phyloP scores from a whole-genome alignment of 2,888 invertebrate genomes.

The Ischnura elegans region DNA sequence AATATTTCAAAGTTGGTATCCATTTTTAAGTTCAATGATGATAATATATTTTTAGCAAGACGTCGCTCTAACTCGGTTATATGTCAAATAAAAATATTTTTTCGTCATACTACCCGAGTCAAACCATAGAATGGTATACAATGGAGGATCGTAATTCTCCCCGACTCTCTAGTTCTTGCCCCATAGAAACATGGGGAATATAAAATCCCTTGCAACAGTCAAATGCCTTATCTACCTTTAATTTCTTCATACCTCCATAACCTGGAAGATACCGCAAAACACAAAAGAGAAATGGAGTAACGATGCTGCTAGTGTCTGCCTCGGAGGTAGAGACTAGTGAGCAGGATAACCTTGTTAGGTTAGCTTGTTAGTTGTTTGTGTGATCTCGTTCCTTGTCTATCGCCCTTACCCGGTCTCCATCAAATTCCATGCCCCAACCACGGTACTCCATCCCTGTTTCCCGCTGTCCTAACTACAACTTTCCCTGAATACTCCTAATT shows the following conservation, averaged over 20 bases:
- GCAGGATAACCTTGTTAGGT: constrained; percentile 64
- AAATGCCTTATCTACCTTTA: neutral
- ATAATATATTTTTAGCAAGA: no score
- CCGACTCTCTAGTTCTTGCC: neutral
- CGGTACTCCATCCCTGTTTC: neutral
- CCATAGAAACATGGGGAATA: neutral
- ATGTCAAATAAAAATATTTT: no score
- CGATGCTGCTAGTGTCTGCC: neutral
- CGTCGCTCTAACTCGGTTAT: no score
- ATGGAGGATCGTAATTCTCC: neutral
- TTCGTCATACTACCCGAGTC: no score
- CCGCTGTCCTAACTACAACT: neutral
- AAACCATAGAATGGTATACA: neutral
- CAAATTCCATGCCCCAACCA: neutral
- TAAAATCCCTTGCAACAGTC: neutral
- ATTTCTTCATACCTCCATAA: neutral
- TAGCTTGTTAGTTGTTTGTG: constrained; percentile 33
- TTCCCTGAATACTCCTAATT: neutral
- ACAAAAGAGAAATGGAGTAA: constrained; percentile 49
- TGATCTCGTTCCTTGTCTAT: constrained; percentile 42
- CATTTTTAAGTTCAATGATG: no score
- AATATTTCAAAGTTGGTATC: no score
- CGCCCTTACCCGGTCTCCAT: neutral
- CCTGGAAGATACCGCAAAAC: constrained; percentile 6
- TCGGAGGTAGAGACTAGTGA: constrained; percentile 32